Conservation (phyloP, 2,888 invertebrate genomes). For the Helicoverpa assulta region DNA sequence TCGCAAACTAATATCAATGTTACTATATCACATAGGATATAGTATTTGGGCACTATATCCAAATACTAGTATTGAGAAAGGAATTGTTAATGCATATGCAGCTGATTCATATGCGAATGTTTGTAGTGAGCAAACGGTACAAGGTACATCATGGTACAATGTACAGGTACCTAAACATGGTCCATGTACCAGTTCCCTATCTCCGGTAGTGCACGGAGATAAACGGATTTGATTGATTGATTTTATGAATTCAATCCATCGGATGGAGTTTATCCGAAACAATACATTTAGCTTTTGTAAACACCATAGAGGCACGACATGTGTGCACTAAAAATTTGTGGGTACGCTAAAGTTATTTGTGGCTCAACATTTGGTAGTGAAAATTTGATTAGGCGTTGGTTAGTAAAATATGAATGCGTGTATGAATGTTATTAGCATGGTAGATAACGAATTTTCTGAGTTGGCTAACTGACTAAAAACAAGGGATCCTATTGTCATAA, state of each 20-base stretch:
- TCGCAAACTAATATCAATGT: slow-evolving; percentile 27
- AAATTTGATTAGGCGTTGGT: no score
- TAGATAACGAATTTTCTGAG: no score
- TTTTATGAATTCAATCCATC: slow-evolving; percentile 21
- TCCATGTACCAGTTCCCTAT: slow-evolving; percentile 12
- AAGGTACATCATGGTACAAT: no score
- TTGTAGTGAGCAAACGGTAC: slow-evolving; percentile 10
- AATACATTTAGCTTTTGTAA: slow-evolving; percentile 4
- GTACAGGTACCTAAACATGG: not conserved
- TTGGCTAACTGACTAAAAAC: no score
- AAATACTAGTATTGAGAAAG: not conserved
- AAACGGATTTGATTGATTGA: slow-evolving; percentile 42
- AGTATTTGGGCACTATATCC: not conserved
- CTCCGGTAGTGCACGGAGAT: slow-evolving; percentile 24
- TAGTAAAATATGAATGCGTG: no score
- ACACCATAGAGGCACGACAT: not conserved
- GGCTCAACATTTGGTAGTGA: no score
- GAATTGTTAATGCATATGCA: slow-evolving; percentile 12
- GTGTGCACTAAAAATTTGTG: no score
- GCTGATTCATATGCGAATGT: slow-evolving; percentile 23
- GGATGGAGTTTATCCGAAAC: slow-evolving; percentile 20
- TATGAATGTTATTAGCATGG: no score
- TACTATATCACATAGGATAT: not conserved
- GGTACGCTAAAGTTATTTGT: no score
- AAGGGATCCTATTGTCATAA: not conserved